These are phyloP conservation scores for Mesitornis unicolor DNA, from an alignment of 2,113 vertebrate genomes.

Conservation along the genomic window DNA sequence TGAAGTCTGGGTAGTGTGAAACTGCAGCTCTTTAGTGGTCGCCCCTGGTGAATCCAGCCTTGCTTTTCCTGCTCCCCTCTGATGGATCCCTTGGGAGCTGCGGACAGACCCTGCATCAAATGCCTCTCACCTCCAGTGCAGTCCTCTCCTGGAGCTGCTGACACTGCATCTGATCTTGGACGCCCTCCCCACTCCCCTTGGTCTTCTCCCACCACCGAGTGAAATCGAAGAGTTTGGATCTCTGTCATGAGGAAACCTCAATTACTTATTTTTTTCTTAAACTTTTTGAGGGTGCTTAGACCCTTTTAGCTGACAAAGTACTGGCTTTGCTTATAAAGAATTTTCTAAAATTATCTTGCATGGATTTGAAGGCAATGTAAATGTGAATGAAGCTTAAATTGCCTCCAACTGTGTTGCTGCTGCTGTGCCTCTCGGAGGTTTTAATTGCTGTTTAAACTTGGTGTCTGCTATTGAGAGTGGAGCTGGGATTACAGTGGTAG, in stretches of 20 bases:
- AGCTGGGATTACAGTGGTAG: not conserved
- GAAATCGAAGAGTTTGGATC: not conserved
- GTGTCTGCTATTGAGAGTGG: not conserved
- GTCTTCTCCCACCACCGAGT: not conserved
- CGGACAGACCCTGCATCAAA: not conserved
- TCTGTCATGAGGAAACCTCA: not conserved
- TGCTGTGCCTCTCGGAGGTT: not conserved
- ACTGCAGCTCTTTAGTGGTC: not conserved
- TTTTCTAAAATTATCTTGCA: not conserved
- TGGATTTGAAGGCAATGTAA: not conserved
- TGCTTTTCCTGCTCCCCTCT: not conserved
- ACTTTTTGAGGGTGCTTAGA: not conserved
- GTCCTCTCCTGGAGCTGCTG: not conserved
- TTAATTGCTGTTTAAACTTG: not conserved
- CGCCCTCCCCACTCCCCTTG: not conserved
- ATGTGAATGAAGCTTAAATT: not conserved
- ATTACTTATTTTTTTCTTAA: accelerated
- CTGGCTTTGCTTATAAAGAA: not conserved
- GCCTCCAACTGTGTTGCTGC: not conserved
- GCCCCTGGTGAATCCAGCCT: not conserved
- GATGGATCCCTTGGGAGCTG: not conserved
- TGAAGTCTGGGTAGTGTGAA: not conserved
- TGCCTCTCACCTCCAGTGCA: not conserved
- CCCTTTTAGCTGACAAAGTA: not conserved
- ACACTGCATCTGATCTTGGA: not conserved